Percentiles rank a stretch among this genome's conserved stretches.
These are phyloP conservation scores for Sebastiscus albofasciatus DNA, from an alignment of 2,797 vertebrate genomes.

Conservation along the genomic window DNA sequence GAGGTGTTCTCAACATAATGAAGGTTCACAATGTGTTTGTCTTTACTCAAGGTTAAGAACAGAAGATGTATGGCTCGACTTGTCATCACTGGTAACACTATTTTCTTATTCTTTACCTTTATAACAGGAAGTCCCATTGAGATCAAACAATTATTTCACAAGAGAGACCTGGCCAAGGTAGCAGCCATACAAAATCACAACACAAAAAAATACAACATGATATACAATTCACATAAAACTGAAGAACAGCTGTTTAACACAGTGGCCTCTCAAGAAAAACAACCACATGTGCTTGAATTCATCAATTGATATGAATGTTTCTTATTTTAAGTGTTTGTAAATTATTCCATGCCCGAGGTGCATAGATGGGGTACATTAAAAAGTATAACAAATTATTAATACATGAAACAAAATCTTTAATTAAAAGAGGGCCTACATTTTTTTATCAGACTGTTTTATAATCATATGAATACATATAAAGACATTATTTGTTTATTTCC, in stretches of 20 bases:
- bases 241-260: too few relatives aligned
- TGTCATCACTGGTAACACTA: neutral
- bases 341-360: too few relatives aligned
- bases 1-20: neutral
- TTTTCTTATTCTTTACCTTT: neutral
- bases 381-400: too few relatives aligned
- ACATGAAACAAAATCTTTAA: neutral
- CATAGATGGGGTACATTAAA: neutral
- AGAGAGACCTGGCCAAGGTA: too few relatives aligned
- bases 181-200: too few relatives aligned
- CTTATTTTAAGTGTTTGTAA: too few relatives aligned
- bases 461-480: neutral
- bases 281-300: too few relatives aligned
- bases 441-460: neutral
- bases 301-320: too few relatives aligned
- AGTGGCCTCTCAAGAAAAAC: too few relatives aligned
- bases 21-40: neutral
- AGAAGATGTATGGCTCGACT: neutral
- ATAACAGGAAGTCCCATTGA: too few relatives aligned
- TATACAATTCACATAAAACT: too few relatives aligned
- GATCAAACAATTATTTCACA: neutral
- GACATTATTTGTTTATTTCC: neutral
- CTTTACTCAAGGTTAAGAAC: neutral
- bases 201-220: too few relatives aligned
- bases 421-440: neutral